A percentile compares a stretch with the other conserved stretches of the same genome.
phyloP scores from a whole-genome alignment of 2,797 vertebrate species.

The Salarias fasciatus region DNA sequence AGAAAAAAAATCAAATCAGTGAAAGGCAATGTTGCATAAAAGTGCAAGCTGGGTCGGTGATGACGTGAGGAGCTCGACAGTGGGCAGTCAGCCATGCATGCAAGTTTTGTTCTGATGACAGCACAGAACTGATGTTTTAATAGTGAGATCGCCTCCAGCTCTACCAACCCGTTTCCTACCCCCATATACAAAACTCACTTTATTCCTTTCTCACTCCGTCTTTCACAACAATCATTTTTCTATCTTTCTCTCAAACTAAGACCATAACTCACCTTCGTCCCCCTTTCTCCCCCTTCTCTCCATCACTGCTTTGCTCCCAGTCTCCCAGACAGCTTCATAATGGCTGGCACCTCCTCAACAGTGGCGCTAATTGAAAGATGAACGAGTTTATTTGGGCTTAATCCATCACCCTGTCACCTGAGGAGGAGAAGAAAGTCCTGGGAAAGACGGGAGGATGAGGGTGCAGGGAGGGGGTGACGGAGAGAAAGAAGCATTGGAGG shows the following conservation, averaged over 20 bases:
- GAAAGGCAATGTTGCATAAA: conserved; percentile 67
- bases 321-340: conserved; percentile 82
- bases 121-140: conserved; percentile 64
- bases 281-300: conserved; percentile 32
- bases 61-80: conserved; percentile 41
- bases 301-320: conserved; percentile 58
- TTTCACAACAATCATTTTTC: conserved; percentile 43
- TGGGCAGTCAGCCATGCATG: conserved; percentile 48
- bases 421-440: conserved; percentile 54
- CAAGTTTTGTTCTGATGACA: conserved; percentile 42
- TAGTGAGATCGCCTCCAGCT: conserved; percentile 51
- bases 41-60: conserved; percentile 40
- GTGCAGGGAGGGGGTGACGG: conserved; percentile 13
- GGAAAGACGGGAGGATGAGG: conserved; percentile 23
- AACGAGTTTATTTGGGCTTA: conserved; percentile 84
- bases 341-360: conserved; percentile 79
- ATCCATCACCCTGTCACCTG: conserved; percentile 83
- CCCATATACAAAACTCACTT: conserved; percentile 10
- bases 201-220: conserved; percentile 23
- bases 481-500: conserved; percentile 5
- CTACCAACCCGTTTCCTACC: conserved; percentile 29
- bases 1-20: conserved; percentile 69
- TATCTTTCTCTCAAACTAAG: conserved; percentile 38
- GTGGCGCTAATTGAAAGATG: conserved; percentile 85
- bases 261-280: conserved; percentile 47